Evolutionary conservation across 2,888 invertebrate genomes (phyloP).

Genomic region (Tipula lateralis): DNA sequence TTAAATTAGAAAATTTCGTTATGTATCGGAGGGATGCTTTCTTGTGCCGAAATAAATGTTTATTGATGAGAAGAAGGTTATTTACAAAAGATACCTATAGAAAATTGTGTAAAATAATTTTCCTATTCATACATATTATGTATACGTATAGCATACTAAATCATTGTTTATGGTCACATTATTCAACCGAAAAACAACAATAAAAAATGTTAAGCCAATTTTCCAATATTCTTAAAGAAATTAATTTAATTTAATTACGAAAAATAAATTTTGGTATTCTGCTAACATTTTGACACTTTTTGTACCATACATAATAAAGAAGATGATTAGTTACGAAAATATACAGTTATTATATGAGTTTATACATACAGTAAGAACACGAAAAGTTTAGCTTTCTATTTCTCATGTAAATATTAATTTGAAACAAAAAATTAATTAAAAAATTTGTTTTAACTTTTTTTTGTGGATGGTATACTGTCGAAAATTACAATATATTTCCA

Average conservation of each 20-base stretch:
- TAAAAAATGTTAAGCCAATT: neutral
- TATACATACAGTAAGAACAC: neutral
- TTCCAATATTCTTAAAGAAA: neutral
- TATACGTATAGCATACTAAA: neutral
- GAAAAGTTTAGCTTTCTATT: neutral
- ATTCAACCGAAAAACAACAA: neutral
- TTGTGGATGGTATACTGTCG: neutral
- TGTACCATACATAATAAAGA: neutral
- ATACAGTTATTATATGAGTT: neutral
- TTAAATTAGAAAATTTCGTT: neutral
- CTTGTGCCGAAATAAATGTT: neutral
- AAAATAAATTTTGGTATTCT: neutral
- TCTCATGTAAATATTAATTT: neutral
- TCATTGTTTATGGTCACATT: neutral
- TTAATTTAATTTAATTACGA: neutral
- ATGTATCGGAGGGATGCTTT: neutral
- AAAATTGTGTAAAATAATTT: too few relatives aligned
- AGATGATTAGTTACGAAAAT: neutral
- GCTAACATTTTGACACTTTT: conserved; percentile 11
- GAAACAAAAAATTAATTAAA: neutral
- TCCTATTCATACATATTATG: neutral
- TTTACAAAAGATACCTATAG: neutral
- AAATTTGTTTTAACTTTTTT: neutral
- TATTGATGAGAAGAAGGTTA: neutral
- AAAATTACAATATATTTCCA: neutral